Evolutionary conservation across 2,113 vertebrate species (phyloP).

Genomic region (Pipra filicauda): DNA sequence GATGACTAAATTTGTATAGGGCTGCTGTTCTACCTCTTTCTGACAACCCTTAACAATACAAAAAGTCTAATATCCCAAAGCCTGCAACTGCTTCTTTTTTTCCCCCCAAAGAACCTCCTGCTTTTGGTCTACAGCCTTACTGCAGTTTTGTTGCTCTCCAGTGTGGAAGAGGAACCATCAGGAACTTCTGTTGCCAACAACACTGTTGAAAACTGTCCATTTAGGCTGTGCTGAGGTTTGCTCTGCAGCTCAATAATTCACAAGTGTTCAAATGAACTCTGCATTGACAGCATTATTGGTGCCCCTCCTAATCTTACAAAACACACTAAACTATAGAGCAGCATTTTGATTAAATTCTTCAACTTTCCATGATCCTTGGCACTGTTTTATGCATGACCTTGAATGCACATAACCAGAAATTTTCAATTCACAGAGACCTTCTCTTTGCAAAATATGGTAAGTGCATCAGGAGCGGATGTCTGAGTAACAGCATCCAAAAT

Average conservation of each 20-base stretch:
- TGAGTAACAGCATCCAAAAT: conserved; percentile 51
- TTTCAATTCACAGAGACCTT: conserved; percentile 53
- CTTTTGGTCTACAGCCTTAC: not conserved
- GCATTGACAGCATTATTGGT: conserved; percentile 39
- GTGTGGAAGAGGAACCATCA: not conserved
- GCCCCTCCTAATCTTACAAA: conserved; percentile 37
- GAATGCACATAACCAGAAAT: conserved; percentile 59
- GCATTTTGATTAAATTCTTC: conserved; percentile 66
- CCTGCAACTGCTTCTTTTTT: not conserved
- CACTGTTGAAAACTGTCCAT: not conserved
- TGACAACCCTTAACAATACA: accelerated
- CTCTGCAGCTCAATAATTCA: conserved; percentile 45
- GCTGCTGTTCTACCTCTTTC: not conserved
- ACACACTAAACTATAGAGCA: conserved; percentile 19
- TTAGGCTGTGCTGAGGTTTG: conserved; percentile 33
- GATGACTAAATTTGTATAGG: accelerated
- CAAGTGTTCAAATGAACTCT: conserved; percentile 4
- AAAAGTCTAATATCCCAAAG: not conserved
- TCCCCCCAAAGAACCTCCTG: accelerated
- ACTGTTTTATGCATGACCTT: conserved; percentile 65
- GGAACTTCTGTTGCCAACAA: not conserved
- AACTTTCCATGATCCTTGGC: conserved; percentile 15
- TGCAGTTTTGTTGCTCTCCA: not conserved
- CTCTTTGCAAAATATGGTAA: conserved; percentile 64
- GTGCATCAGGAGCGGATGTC: conserved; percentile 34